Evolutionary conservation across 2,797 vertebrate genomes (phyloP).

Genomic region (Eutrigla gurnardus): DNA sequence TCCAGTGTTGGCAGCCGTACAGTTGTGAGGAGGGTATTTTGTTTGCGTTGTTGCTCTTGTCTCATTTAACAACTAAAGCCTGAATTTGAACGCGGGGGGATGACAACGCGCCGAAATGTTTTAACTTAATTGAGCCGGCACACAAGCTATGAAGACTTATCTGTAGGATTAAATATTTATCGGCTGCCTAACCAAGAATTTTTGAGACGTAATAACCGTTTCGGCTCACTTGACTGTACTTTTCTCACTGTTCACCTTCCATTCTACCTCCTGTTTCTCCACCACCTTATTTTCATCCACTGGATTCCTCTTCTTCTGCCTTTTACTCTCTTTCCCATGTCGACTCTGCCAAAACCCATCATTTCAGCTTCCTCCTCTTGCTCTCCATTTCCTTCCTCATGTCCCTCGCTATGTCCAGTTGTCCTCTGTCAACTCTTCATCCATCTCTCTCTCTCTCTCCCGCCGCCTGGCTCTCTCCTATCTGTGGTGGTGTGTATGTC

Average conservation of each 20-base stretch:
- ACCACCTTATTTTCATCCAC: conserved; percentile 25
- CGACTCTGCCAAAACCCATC: conserved; percentile 51
- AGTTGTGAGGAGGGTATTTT: conserved; percentile 19
- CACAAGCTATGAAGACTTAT: background rate
- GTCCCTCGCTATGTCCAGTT: conserved; percentile 28
- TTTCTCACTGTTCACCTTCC: background rate
- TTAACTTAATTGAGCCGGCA: conserved; percentile 25
- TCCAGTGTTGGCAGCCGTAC: conserved; percentile 42
- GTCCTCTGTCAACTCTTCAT: conserved; percentile 35
- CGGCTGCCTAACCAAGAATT: background rate
- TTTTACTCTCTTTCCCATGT: conserved; percentile 46
- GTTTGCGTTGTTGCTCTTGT: conserved; percentile 46
- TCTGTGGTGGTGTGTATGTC: conserved; percentile 63
- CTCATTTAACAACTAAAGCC: conserved; percentile 37
- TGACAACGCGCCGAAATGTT: conserved; percentile 19
- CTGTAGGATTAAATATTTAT: conserved; percentile 33
- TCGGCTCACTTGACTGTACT: conserved; percentile 12
- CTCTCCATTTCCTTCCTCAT: conserved; percentile 28
- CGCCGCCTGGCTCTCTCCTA: conserved; percentile 39
- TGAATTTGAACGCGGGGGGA: conserved; percentile 27
- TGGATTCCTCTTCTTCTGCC: conserved; percentile 27
- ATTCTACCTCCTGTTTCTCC: conserved; percentile 7
- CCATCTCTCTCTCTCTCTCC: conserved; percentile 26
- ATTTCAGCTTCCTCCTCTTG: conserved; percentile 38
- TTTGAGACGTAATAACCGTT: conserved; percentile 15